Evolutionary conservation across 1,140 invertebrate genomes (phyloP).

Genomic region (Ganaspis sp.): DNA sequence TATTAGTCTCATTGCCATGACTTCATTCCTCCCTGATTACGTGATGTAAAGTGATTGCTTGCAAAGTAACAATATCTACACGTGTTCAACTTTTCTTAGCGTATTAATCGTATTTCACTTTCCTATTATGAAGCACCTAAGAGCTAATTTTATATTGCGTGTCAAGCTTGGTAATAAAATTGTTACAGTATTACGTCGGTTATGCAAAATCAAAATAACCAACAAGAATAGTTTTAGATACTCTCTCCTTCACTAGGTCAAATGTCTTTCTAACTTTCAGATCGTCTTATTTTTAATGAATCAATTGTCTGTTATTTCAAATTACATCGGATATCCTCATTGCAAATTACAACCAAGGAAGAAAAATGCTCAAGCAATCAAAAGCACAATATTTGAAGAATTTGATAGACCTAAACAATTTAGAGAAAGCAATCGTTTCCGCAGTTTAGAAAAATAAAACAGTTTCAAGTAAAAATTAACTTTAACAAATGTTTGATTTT

Average conservation of each 20-base stretch:
- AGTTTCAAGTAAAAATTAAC: too few species aligned
- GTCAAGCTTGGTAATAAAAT: slow-evolving; percentile 1
- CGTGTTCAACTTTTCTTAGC: background rate
- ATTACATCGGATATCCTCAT: background rate
- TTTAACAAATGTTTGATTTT: too few species aligned
- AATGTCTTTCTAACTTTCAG: background rate
- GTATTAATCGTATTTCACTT: slow-evolving; percentile 58
- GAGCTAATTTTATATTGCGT: slow-evolving; percentile 6
- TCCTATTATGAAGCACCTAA: slow-evolving; percentile 45
- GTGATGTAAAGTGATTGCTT: background rate
- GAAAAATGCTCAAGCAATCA: background rate
- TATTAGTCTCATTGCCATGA: too few species aligned
- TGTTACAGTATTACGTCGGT: background rate
- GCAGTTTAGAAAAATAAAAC: too few species aligned
- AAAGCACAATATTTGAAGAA: background rate
- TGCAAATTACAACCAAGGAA: background rate
- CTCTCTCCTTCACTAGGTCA: slow-evolving; percentile 5
- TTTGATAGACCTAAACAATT: too few species aligned
- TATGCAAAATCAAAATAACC: background rate
- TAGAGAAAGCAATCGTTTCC: too few species aligned
- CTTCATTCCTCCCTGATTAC: too few species aligned
- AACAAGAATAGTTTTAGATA: background rate
- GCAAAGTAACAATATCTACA: background rate
- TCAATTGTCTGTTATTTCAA: background rate
- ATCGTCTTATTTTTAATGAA: background rate